Conservation (phyloP, 2,113 vertebrate species). For the Vulpes lagopus region DNA sequence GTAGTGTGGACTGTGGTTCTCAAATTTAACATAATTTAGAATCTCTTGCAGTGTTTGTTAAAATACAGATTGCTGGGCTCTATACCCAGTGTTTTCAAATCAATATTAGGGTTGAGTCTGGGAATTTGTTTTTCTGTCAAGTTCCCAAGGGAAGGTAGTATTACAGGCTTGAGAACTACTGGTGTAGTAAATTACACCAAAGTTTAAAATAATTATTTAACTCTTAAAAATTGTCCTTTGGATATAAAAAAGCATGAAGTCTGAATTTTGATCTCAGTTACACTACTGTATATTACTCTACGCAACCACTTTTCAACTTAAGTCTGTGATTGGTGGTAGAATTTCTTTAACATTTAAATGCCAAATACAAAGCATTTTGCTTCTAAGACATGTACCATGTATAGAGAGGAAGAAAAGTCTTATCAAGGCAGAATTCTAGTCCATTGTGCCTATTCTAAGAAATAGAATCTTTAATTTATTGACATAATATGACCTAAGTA, state of each 20-base stretch:
- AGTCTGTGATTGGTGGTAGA: background rate
- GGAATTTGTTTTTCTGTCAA: background rate
- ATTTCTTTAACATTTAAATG: conserved; percentile 4
- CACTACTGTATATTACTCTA: background rate
- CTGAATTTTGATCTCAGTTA: background rate
- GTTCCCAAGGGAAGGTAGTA: background rate
- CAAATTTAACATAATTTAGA: background rate
- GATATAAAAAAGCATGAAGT: background rate
- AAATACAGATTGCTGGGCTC: background rate
- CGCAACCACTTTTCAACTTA: background rate
- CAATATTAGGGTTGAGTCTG: background rate
- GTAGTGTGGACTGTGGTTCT: background rate
- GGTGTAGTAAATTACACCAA: background rate
- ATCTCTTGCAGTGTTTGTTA: background rate
- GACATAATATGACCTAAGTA: background rate
- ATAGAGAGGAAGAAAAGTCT: background rate
- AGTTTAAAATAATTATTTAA: background rate
- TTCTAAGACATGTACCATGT: background rate
- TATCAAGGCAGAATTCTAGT: background rate
- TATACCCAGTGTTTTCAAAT: background rate
- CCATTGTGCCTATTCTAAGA: background rate
- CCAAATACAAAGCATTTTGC: background rate
- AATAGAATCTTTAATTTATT: conserved; percentile 15
- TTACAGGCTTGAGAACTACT: background rate
- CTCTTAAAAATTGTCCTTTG: background rate